A percentile compares a stretch with the other conserved stretches of the same genome.
Conservation (phyloP, 1,140 invertebrate species). For the Saxidomus purpurata region DNA sequence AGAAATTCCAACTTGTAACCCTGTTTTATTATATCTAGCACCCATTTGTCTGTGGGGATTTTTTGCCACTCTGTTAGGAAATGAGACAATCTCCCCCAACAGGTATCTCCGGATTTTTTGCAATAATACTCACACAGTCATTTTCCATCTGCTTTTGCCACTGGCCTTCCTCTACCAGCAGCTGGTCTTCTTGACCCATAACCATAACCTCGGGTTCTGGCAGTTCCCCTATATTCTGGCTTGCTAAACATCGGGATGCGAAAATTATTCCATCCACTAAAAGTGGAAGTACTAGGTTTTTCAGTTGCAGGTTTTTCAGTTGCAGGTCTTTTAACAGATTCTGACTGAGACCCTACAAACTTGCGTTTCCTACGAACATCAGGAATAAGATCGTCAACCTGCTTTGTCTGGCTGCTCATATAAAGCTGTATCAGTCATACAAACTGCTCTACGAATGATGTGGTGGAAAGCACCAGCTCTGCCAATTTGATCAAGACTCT, state of each 20-base stretch:
- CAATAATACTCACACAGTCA: constrained; percentile 41
- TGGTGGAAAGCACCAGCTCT: too few species aligned
- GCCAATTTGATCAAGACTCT: neutral
- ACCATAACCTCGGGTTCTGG: neutral
- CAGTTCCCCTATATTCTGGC: too few species aligned
- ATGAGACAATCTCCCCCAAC: constrained; percentile 33
- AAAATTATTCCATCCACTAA: constrained; percentile 36
- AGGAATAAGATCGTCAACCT: constrained; percentile 44
- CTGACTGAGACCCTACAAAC: neutral
- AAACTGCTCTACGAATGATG: neutral
- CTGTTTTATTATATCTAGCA: constrained; percentile 28
- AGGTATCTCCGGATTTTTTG: constrained; percentile 6
- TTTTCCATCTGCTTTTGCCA: constrained; percentile 30
- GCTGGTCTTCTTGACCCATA: constrained; percentile 3
- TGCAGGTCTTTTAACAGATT: neutral
- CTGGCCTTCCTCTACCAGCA: neutral
- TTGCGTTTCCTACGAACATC: constrained; percentile 26
- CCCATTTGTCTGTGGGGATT: constrained; percentile 39
- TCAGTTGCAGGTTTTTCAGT: too few species aligned
- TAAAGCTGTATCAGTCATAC: constrained; percentile 19
- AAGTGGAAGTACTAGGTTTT: too few species aligned
- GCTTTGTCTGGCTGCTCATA: constrained; percentile 26
- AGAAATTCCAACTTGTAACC: constrained; percentile 53
- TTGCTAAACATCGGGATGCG: constrained; percentile 35
- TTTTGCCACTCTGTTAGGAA: constrained; percentile 27